Base-by-base conservation (phyloP, 2,113 vertebrate genomes). In the Uria lomvia region DNA sequence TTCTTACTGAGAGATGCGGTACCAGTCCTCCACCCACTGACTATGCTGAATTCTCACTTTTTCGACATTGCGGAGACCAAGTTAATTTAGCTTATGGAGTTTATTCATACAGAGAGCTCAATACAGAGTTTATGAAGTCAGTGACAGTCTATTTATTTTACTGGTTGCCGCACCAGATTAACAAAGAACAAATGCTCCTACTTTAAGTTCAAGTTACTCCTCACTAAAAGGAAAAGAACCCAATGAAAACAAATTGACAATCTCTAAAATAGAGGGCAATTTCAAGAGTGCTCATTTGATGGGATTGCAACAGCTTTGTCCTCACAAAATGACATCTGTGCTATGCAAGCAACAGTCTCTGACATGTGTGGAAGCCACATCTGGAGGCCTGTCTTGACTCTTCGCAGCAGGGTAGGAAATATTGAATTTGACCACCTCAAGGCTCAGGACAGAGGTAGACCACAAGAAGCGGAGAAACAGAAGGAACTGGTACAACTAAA, bases 1-100 rank as follows among this genome's bases (percentile, higher is more conserved):
- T 72, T 75, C 27, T 66, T n/a, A 27, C 30, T 67, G 60, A 92
- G 43, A 82, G 40, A 43, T 50, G 6, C 10, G 50, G 36, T 50
- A 60, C 30, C 20, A 56, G 30, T 72, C n/a, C 23, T 93, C 81
- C 88, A 86, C 90, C 94, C 94, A 83, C 92, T 74, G 92, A 71
- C 86, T 79, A 86, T 6, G 38, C 21, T 45, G 70, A 79, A 9
- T 79, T 76, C n/a, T 73, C 66, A 18, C 15, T 78, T 96, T 80
- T 79, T 66, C 88, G 67, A 83, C 78, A 75, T 36, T 60, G 11
- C 38, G 59, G 78, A 59, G 42, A 81, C 59, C 74, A 83, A 77
- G 15, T 77, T 88, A 83, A 55, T 88, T 93, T 66, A 32, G 17
- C 11, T 42, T 36, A 43, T 32, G 23, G 50, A 80, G 12, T 15